These are phyloP conservation scores for Hormaphis cornu DNA, from an alignment of 1,140 invertebrate genomes.

Conservation along the genomic window DNA sequence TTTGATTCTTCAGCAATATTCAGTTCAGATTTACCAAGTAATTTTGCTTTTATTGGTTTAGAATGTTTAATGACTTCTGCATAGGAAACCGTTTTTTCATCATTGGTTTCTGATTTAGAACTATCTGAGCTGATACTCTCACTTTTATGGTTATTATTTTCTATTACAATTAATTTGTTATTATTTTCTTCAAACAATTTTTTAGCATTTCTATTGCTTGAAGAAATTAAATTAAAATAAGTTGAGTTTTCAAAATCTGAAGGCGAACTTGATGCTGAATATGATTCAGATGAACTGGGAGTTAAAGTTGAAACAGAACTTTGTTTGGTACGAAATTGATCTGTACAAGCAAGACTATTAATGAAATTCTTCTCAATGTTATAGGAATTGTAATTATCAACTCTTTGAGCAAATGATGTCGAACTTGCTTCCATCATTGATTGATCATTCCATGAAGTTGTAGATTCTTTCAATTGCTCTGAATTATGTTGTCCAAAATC, in stretches of 20 bases:
- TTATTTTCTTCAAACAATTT: constrained; percentile 20
- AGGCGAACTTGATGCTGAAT: background rate
- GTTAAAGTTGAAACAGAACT: background rate
- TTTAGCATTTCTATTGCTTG: background rate
- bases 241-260: background rate
- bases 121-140: background rate
- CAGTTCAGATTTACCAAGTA: background rate
- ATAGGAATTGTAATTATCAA: background rate
- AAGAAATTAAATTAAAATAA: background rate
- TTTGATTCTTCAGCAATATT: constrained; percentile 2
- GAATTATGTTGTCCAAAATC: constrained; percentile 1
- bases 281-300: background rate
- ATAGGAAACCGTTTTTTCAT: constrained; percentile 14
- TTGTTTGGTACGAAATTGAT: background rate
- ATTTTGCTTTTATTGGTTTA: constrained; percentile 13
- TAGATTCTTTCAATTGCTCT: background rate
- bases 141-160: background rate
- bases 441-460: background rate
- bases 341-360: background rate
- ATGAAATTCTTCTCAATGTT: background rate
- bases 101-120: constrained; percentile 3
- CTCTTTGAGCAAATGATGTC: background rate
- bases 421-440: background rate
- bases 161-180: background rate
- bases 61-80: constrained; percentile 12